These are phyloP conservation scores for Coracias cyanogaster DNA, from an alignment of 2,797 vertebrate genomes.

Conservation along the genomic window DNA sequence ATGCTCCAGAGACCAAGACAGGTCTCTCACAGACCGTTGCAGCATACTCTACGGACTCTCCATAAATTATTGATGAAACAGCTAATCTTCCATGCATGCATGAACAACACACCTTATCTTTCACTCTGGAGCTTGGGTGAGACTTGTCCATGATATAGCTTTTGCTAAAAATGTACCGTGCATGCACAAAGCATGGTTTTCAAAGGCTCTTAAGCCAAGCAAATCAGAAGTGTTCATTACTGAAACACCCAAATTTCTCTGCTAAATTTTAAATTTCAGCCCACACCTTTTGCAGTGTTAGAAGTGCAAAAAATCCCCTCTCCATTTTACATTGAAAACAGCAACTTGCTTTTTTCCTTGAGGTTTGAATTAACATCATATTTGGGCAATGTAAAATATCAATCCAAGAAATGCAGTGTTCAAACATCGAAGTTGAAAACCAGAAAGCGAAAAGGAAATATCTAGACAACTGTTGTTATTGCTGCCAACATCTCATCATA, in stretches of 20 bases:
- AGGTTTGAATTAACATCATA: neutral
- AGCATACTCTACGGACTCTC: neutral
- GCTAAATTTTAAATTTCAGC: neutral
- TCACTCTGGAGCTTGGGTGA: constrained; percentile 3
- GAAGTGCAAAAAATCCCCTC: neutral
- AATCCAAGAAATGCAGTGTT: neutral
- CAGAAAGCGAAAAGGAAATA: neutral
- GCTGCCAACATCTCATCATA: neutral
- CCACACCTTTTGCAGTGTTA: neutral
- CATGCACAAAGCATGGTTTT: neutral
- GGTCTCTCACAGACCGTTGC: neutral
- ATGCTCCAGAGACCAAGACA: neutral
- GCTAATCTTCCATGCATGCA: constrained; percentile 32
- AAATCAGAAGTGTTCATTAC: neutral
- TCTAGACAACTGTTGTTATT: neutral
- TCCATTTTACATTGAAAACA: neutral
- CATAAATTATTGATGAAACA: constrained; percentile 33
- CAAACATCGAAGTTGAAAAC: neutral
- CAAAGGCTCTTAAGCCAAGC: neutral
- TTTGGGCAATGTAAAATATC: neutral
- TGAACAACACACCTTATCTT: neutral
- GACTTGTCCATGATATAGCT: neutral
- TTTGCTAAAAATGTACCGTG: neutral
- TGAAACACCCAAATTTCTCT: neutral
- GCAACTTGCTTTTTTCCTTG: neutral